Percentiles rank a stretch among this genome's conserved stretches.
These are phyloP conservation scores for Mesitornis unicolor DNA, from an alignment of 2,113 vertebrate genomes.

Conservation along the genomic window DNA sequence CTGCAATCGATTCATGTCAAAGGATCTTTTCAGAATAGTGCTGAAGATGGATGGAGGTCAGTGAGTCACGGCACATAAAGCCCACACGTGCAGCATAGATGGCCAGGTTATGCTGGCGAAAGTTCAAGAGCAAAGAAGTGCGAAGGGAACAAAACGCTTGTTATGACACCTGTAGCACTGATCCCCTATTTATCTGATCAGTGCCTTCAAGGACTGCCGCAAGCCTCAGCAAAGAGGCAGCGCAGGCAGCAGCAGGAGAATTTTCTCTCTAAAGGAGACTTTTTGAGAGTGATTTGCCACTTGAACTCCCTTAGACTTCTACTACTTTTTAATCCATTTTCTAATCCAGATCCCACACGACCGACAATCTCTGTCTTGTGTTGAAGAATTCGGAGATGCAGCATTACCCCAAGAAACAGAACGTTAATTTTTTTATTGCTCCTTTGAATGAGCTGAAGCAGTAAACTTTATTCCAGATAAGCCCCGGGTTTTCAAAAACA, in stretches of 20 bases:
- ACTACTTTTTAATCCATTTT: not conserved
- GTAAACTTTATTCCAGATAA: not conserved
- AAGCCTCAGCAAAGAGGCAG: not conserved
- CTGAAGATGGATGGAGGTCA: not conserved
- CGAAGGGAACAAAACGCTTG: not conserved
- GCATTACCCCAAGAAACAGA: not conserved
- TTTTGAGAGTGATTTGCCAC: not conserved
- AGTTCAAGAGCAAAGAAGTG: not conserved
- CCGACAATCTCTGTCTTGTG: not conserved
- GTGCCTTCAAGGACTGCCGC: not conserved
- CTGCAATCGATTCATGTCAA: rapidly evolving
- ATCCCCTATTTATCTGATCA: not conserved
- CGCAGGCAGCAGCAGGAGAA: not conserved
- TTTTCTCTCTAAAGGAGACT: not conserved
- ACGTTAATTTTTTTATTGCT: not conserved
- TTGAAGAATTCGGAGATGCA: not conserved
- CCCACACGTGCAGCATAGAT: not conserved
- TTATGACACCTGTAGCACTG: not conserved
- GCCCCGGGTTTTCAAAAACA: not conserved
- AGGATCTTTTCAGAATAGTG: not conserved
- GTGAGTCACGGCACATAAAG: not conserved
- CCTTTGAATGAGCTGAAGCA: not conserved
- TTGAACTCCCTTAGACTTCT: not conserved
- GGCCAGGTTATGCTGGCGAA: not conserved
- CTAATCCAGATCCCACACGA: rapidly evolving